Percentiles rank a stretch among this genome's conserved stretches.
Conservation (phyloP, 2,888 invertebrate species). For the Cephus runcator region DNA sequence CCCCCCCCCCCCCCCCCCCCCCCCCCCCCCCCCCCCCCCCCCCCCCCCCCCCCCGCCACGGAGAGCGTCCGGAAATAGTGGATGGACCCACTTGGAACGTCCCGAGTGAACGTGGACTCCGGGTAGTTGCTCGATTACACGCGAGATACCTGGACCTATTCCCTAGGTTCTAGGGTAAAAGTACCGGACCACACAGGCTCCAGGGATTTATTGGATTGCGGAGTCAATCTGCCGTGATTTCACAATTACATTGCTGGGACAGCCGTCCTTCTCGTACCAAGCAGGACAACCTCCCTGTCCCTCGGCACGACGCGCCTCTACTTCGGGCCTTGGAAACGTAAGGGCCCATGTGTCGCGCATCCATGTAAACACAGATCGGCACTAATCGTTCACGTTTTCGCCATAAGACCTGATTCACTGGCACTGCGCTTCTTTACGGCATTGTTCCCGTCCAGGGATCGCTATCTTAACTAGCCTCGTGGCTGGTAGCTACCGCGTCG, state of each 20-base stretch:
- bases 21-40: no score
- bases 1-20: no score
- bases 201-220: constrained; percentile 41
- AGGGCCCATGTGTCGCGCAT: constrained; percentile 32
- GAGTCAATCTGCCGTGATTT: constrained; percentile 41
- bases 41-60: no score
- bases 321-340: constrained; percentile 14
- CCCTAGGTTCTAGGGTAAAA: constrained; percentile 11
- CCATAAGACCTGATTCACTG: constrained; percentile 59
- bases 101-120: neutral
- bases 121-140: neutral
- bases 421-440: constrained; percentile 57
- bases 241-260: constrained; percentile 43
- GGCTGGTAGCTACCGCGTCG: constrained; percentile 21
- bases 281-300: constrained; percentile 13
- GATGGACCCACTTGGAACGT: neutral
- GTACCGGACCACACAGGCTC: constrained; percentile 39
- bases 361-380: constrained; percentile 56
- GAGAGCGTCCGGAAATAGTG: neutral
- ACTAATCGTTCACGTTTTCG: constrained; percentile 65
- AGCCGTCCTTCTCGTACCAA: constrained; percentile 8
- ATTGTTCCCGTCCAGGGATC: constrained; percentile 60
- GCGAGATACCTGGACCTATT: neutral
- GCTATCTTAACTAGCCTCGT: constrained; percentile 61
- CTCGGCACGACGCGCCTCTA: constrained; percentile 4